Conservation (phyloP, 2,113 vertebrate genomes). For the Cynopterus brachyotis region DNA sequence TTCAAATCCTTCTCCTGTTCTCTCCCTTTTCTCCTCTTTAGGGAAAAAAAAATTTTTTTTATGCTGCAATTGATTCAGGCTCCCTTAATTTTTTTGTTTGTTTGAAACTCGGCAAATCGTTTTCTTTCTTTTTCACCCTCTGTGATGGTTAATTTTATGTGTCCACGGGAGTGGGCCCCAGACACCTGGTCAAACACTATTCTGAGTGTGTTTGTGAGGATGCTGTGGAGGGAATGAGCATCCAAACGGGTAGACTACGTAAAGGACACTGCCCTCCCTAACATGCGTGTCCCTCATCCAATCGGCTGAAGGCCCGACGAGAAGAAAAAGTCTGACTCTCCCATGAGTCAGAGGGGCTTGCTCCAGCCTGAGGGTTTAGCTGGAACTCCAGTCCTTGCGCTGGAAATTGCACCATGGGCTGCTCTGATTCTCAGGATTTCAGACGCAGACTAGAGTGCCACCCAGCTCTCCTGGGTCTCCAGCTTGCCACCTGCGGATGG, state of each 20-base stretch:
- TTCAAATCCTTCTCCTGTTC: background rate
- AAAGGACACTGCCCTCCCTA: background rate
- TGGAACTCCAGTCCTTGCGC: background rate
- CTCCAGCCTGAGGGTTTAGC: background rate
- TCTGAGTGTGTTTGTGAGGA: background rate
- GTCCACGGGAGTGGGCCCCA: background rate
- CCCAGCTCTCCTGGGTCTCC: background rate
- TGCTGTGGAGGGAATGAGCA: background rate
- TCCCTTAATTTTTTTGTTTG: background rate
- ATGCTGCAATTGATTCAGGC: background rate
- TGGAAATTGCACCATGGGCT: background rate
- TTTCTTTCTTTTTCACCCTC: background rate
- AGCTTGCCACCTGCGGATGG: background rate
- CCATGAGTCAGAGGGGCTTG: background rate
- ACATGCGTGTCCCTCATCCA: background rate
- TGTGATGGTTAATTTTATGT: background rate
- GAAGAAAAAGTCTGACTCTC: background rate
- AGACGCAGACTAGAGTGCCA: background rate
- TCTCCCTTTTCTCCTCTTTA: background rate
- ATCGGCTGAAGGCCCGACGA: background rate
- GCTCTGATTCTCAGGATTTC: background rate
- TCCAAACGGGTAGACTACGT: background rate
- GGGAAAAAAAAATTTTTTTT: background rate
- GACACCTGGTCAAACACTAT: too few relatives aligned
- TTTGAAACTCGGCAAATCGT: background rate